Conservation (phyloP, 1,140 invertebrate species). For the Heliconius congener region DNA sequence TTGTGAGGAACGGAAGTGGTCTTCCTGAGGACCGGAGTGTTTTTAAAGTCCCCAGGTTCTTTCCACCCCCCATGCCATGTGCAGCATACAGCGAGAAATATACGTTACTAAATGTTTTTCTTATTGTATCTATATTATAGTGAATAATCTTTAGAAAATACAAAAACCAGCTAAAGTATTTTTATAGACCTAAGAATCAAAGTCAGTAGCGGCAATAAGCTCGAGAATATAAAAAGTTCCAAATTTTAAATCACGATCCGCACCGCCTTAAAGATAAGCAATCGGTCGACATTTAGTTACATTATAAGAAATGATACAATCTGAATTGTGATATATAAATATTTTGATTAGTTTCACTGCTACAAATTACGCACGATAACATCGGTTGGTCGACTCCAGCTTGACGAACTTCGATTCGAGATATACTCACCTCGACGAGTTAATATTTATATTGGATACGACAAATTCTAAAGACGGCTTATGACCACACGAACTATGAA, state of each 20-base stretch:
- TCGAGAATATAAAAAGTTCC: not conserved
- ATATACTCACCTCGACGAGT: constrained; percentile 20
- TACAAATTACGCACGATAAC: constrained; percentile 68
- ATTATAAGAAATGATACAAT: constrained; percentile 62
- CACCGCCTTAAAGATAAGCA: constrained; percentile 52
- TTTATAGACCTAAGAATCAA: not conserved
- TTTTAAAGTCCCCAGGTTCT: too few species aligned
- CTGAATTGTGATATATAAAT: constrained; percentile 66
- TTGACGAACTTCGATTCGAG: constrained; percentile 12
- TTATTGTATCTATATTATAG: too few species aligned
- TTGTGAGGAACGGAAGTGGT: too few species aligned
- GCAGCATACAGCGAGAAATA: too few species aligned
- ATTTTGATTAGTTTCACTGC: constrained; percentile 66
- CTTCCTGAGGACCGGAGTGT: too few species aligned
- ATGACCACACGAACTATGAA: constrained; percentile 39
- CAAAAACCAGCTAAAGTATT: not conserved
- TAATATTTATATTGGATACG: constrained; percentile 31
- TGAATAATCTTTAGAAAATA: not conserved
- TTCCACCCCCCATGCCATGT: too few species aligned
- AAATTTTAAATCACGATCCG: constrained; percentile 45
- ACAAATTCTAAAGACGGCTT: constrained; percentile 36
- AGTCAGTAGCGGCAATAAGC: not conserved
- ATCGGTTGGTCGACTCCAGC: constrained; percentile 38
- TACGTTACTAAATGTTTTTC: too few species aligned
- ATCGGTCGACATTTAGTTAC: constrained; percentile 54